Base-by-base conservation (phyloP, 1,140 invertebrate genomes). In the Cydia amplana region DNA sequence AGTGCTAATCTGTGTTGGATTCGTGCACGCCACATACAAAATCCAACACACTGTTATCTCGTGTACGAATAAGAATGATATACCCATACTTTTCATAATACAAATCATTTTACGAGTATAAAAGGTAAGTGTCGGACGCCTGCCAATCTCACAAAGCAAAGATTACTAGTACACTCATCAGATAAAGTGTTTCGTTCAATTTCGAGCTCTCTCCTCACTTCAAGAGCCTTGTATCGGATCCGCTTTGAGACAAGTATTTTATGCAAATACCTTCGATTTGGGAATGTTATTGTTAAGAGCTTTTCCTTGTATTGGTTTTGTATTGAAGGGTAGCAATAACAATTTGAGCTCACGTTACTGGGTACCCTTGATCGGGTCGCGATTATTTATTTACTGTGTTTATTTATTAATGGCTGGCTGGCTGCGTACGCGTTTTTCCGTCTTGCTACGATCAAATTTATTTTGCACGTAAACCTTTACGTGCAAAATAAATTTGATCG, bases 201-300 rank as follows among this genome's bases (percentile, higher is more conserved):
- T 10, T 36, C 32, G n/a, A 70, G 65, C n/a, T n/a, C 65, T 40
- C 65, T 70, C 65, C 65, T 70, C 65, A 70, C 65, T 14, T 70
- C 28, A 20, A 70, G 36, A 36, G 28, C 16, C n/a, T 40, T 70
- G 65, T 70, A 70, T 40, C 16, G 64, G 2, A 67, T 40, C 65
- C 65, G 65, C 65, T 70, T 43, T 43, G 65, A 70, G 65, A 43
- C 65, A 70, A 70, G 43, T 70, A 70, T 70, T 40, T 70, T 70
- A 70, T 70, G 65, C 65, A 43, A 70, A 70, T 70, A 70, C 65
- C 65, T 36, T 70, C 65, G n/a, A 43, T 43, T 70, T 70, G n/a
- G 65, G 65, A 70, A 70, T 43, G 65, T 70, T 70, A 70, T 43
- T 43, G 65, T 70, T 70, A 70, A 70, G 65, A 70, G 65, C 65